A percentile compares a stretch with the other conserved stretches of the same genome.
Conservation (phyloP, 2,797 vertebrate genomes). For the Phylloscopus collybita region DNA sequence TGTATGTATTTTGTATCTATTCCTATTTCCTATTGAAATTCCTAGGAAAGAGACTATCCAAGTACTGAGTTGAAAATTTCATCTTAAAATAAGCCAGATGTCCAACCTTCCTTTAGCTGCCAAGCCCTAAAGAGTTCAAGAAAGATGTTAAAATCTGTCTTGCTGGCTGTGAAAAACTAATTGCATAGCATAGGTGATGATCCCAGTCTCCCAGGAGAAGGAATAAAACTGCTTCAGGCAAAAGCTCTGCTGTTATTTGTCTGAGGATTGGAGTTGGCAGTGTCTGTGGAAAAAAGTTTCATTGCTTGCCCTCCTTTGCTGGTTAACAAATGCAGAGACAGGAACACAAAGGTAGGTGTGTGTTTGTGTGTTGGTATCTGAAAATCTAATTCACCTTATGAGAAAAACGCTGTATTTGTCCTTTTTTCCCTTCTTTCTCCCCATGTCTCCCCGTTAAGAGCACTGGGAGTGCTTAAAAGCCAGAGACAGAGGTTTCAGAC, state of each 20-base stretch:
- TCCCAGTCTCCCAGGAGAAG: slow-evolving; percentile 70
- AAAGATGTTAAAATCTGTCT: slow-evolving; percentile 70
- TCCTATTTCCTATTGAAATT: slow-evolving; percentile 71
- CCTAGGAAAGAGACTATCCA: slow-evolving; percentile 63
- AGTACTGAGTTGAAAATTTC: slow-evolving; percentile 60
- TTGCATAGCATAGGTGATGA: slow-evolving; percentile 70
- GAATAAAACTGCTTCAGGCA: slow-evolving; percentile 62
- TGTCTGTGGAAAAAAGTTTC: slow-evolving; percentile 52
- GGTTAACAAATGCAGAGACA: slow-evolving; percentile 44
- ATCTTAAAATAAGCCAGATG: slow-evolving; percentile 74
- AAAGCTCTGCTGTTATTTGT: slow-evolving; percentile 66
- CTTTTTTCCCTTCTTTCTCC: neutral
- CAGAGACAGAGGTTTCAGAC: neutral
- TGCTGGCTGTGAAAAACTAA: slow-evolving; percentile 71
- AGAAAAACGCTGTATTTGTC: neutral
- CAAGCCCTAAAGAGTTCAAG: slow-evolving; percentile 67
- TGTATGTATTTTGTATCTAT: slow-evolving; percentile 65
- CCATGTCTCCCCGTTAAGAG: neutral
- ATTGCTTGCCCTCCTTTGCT: slow-evolving; percentile 52
- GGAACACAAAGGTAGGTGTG: slow-evolving; percentile 10
- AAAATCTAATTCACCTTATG: neutral
- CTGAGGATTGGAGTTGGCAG: slow-evolving; percentile 55
- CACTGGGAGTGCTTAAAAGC: neutral
- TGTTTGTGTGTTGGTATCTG: neutral
- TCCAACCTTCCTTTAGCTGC: slow-evolving; percentile 64